Conservation (phyloP, 2,113 vertebrate genomes). For the Gobio gobio region DNA sequence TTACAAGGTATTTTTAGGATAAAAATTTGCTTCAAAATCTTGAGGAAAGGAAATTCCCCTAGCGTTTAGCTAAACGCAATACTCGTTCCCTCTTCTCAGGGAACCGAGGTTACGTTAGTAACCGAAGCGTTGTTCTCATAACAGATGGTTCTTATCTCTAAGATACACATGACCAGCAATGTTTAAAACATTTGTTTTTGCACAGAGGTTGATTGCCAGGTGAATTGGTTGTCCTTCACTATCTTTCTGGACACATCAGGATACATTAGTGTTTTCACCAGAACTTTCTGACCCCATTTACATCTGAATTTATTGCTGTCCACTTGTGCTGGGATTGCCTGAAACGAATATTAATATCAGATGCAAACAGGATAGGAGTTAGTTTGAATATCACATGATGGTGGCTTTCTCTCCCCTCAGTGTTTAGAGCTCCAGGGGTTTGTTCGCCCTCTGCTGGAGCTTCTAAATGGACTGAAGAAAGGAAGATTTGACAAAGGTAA, state of each 20-base stretch:
- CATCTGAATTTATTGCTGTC: not conserved
- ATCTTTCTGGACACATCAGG: not conserved
- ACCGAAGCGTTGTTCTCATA: not conserved
- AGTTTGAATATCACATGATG: not conserved
- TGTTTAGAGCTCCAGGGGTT: conserved; percentile 90
- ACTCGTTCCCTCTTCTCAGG: no score
- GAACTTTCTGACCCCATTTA: not conserved
- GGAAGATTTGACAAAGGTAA: conserved; percentile 89
- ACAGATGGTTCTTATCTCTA: not conserved
- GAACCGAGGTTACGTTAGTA: no score
- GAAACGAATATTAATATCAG: not conserved
- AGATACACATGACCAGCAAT: not conserved
- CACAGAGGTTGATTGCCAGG: not conserved
- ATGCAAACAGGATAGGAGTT: not conserved
- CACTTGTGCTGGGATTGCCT: not conserved
- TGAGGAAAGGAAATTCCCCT: no score
- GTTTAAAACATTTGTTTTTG: not conserved
- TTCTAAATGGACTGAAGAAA: conserved; percentile 87
- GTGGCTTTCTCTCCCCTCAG: conserved; percentile 65
- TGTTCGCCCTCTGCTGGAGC: conserved; percentile 83
- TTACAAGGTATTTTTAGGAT: no score
- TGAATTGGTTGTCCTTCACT: not conserved
- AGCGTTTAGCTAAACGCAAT: no score
- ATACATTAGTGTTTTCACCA: not conserved
- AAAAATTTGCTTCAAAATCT: no score